Conservation (phyloP, 2,113 vertebrate species). For the Falcunculus frontatus region DNA sequence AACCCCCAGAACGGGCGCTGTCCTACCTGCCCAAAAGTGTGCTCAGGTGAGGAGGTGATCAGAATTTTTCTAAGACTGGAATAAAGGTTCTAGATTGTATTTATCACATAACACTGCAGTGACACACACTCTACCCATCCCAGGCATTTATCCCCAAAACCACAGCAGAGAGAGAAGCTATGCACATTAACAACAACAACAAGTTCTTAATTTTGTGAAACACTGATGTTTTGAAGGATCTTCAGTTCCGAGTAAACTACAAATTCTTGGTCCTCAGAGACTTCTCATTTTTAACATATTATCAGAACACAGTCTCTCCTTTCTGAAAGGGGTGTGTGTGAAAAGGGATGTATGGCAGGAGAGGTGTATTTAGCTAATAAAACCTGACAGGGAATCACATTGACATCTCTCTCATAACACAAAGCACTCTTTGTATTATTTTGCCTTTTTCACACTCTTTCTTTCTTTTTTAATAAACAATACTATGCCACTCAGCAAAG, state of each 20-base stretch:
- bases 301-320: not conserved
- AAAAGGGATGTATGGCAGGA: not conserved
- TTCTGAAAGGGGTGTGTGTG: not conserved
- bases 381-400: not conserved
- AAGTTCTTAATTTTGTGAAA: not conserved
- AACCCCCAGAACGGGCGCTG: not conserved
- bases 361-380: not conserved
- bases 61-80: not conserved
- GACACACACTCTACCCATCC: not conserved
- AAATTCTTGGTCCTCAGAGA: not conserved
- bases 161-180: not conserved
- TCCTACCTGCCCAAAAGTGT: not conserved
- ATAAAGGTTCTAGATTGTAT: not conserved
- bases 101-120: not conserved
- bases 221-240: not conserved
- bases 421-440: not conserved
- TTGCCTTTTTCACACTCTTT: not conserved
- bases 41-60: not conserved
- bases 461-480: not conserved
- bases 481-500: not conserved
- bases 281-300: not conserved
- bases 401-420: not conserved
- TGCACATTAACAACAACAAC: not conserved
- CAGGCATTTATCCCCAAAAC: not conserved
- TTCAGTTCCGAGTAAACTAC: not conserved